These are phyloP conservation scores for Trachelus tabidus DNA, from an alignment of 2,888 invertebrate genomes.

Conservation along the genomic window DNA sequence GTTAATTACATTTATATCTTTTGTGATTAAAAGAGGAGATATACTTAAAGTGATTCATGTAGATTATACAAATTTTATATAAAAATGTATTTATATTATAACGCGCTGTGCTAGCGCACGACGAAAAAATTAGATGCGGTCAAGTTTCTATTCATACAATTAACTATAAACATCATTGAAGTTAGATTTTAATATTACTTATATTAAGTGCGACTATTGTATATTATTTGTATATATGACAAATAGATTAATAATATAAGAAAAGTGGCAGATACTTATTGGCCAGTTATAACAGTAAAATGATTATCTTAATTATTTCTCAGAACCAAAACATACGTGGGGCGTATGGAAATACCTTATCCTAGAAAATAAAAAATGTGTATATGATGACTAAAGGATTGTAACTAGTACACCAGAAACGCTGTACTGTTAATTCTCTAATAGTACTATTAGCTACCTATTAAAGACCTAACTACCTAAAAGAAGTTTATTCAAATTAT, in stretches of 20 bases:
- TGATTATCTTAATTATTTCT: slow-evolving; percentile 55
- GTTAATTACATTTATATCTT: slow-evolving; percentile 54
- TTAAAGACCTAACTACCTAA: slow-evolving; percentile 49
- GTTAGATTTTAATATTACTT: slow-evolving; percentile 55
- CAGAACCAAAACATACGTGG: slow-evolving; percentile 53
- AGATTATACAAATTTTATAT: slow-evolving; percentile 60
- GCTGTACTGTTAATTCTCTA: slow-evolving; percentile 40
- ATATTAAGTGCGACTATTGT: slow-evolving; percentile 55
- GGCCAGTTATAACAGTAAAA: slow-evolving; percentile 72
- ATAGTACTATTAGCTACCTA: slow-evolving; percentile 50
- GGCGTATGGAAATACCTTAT: slow-evolving; percentile 29
- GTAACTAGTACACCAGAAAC: slow-evolving; percentile 22
- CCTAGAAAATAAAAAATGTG: slow-evolving; percentile 24
- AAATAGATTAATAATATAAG: slow-evolving; percentile 73
- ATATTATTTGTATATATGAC: slow-evolving; percentile 76
- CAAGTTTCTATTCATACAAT: slow-evolving; percentile 59
- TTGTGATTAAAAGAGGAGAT: slow-evolving; percentile 50
- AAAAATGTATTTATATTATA: slow-evolving; percentile 55
- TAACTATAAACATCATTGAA: slow-evolving; percentile 49
- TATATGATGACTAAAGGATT: slow-evolving; percentile 39
- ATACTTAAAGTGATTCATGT: slow-evolving; percentile 57
- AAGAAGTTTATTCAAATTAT: slow-evolving; percentile 46
- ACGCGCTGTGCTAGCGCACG: slow-evolving; percentile 42
- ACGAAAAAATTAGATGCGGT: slow-evolving; percentile 51
- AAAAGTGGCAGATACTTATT: slow-evolving; percentile 76